Evolutionary conservation across 2,888 invertebrate species (phyloP).

Genomic region (Agrotis segetum): DNA sequence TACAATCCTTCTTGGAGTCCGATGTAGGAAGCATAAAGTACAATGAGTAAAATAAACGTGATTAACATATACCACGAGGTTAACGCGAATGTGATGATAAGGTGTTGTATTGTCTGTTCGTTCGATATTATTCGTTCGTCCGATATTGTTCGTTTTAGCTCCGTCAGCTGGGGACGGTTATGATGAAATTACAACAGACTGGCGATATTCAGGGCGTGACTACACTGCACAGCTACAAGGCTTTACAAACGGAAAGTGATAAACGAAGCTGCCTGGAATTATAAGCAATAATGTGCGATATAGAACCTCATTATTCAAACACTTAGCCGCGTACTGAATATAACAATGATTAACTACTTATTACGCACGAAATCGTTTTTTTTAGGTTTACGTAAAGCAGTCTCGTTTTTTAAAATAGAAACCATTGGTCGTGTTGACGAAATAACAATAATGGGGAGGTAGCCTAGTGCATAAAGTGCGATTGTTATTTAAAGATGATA

Average conservation of each 20-base stretch:
- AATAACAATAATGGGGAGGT: background rate
- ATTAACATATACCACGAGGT: constrained; percentile 40
- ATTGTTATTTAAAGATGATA: constrained; percentile 13
- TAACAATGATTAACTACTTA: constrained; percentile 2
- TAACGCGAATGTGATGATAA: constrained; percentile 25
- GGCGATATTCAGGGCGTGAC: constrained; percentile 81
- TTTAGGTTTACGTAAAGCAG: background rate
- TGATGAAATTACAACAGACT: constrained; percentile 69
- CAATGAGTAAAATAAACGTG: constrained; percentile 27
- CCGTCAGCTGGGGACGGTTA: constrained; percentile 57
- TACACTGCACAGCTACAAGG: constrained; percentile 74
- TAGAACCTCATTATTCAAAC: constrained; percentile 35
- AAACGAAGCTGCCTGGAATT: constrained; percentile 54
- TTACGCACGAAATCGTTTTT: background rate
- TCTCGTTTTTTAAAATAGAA: background rate
- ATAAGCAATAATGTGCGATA: constrained; percentile 46
- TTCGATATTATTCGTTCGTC: constrained; percentile 24
- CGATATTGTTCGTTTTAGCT: constrained; percentile 42
- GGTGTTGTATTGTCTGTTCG: constrained; percentile 23
- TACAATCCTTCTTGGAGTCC: constrained; percentile 19
- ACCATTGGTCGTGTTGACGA: too few relatives aligned
- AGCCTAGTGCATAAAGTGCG: background rate
- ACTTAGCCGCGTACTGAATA: constrained; percentile 5
- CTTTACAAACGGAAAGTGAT: constrained; percentile 75
- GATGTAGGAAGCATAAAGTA: constrained; percentile 27